Base-by-base conservation (phyloP, 2,113 vertebrate genomes). In the Eulacestoma nigropectus region DNA sequence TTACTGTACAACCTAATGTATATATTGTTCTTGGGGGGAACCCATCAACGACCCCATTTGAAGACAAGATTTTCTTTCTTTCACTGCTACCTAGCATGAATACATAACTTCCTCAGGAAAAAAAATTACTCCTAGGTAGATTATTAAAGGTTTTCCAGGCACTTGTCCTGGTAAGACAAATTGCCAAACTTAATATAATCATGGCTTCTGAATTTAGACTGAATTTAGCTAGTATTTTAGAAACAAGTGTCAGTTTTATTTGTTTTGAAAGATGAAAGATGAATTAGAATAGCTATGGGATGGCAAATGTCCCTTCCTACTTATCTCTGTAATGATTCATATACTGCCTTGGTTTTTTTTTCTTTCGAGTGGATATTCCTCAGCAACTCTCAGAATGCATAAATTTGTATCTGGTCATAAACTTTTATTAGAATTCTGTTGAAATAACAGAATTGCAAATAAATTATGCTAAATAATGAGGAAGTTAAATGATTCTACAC, bases 401-500 rank as follows among this genome's bases (percentile, higher is more conserved):
- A 91, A 94, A 87, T 37, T 46, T 89, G 2, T 50, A 90, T 56
- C 41, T 75, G 32, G 60, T 68, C 89, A 87, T 87, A 94, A 95
- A 79, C 62, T 95, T 95, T 84, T 95, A 95, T 72, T 65, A 64
- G 91, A 92, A 92, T 47, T 94, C 47, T 59, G 50, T 55, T 93
- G 74, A 94, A 94, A 91, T 91, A 95, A 90, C 73, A 93, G 35
- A 76, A 83, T 75, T 78, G 91, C 78, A 90, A 92, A 95, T 93
- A 90, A 95, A 96, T 90, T 93, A 97, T 64, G 64, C 60, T 83
- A 90, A 93, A 81, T 89, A 93, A 86, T 33, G 68, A 95, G 47
- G 52, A 93, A 92, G 32, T 77, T 73, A 93, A 97, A 89, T 64
- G 72, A 81, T 90, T 89, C 56, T 92, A 77, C 39, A 55, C 42